A percentile compares a stretch with the other conserved stretches of the same genome.
phyloP scores from a whole-genome alignment of 2,113 vertebrate genomes.

The Edolisoma coerulescens region DNA sequence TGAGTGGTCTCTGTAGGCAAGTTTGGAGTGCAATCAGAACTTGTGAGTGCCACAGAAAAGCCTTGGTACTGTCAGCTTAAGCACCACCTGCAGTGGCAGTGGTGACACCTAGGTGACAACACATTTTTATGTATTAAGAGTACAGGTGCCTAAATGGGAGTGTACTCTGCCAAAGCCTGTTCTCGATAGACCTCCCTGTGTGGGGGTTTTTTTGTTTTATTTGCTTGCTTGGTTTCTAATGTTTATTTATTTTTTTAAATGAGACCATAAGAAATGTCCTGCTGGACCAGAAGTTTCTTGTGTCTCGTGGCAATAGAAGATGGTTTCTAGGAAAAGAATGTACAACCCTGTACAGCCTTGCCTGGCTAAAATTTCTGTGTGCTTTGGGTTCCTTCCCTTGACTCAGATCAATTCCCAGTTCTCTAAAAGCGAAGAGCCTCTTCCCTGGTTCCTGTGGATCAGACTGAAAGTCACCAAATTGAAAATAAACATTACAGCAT shows the following conservation, averaged over 20 bases:
- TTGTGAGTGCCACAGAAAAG: background rate
- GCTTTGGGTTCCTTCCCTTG: constrained; percentile 63
- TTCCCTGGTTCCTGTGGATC: constrained; percentile 5
- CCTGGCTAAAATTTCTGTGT: background rate
- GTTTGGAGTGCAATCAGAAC: background rate
- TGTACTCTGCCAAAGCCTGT: background rate
- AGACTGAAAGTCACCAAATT: background rate
- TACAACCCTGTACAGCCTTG: background rate
- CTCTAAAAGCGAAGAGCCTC: background rate
- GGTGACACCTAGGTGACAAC: background rate
- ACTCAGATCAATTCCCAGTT: constrained; percentile 48
- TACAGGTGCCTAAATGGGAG: background rate
- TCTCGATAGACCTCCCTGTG: fast-evolving
- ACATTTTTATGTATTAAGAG: background rate
- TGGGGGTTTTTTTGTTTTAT: background rate
- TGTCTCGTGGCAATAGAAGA: background rate
- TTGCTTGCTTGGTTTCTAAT: background rate
- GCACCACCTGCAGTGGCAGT: background rate
- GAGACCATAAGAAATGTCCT: background rate
- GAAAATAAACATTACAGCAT: background rate
- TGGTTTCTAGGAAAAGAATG: background rate
- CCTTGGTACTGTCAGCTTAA: background rate
- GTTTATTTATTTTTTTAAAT: background rate
- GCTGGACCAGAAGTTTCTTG: background rate
- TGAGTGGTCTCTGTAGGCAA: background rate